Evolutionary conservation across 2,888 invertebrate species (phyloP), one percentile per base, ranked within the genome.

Genomic region (Tachina fera): DNA sequence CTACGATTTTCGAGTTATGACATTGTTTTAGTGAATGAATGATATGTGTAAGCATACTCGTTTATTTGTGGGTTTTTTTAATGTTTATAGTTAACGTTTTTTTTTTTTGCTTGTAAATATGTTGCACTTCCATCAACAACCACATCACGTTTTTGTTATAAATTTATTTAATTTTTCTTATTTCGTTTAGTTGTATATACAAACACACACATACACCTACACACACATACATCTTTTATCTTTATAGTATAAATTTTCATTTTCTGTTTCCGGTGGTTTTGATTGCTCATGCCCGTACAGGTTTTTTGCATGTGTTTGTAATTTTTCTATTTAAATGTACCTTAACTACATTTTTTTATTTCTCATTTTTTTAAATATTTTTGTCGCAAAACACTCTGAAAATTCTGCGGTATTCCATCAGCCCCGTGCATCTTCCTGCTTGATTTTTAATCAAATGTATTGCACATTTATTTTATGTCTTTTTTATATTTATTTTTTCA

Each of bases 91-190:
- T 56, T 56, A 22, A 65, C 8, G 3, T 68, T 13, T 45, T 53
- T 63, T 45, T 49, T 49, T 45, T 49, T 49, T 53, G 9, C 14
- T 39, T 16, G 19, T 79, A 43, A 49, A 39, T 78, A 43, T 81
- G 22, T 77, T 85, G 78, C 78, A 78, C 51, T 82, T 82, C 76
- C 82, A 85, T 87, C 84, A 83, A 80, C 80, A 87, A 83, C 86
- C 87, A 83, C 76, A 83, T 86, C 88, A 88, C 87, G 87, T 88
- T 84, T 87, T 71, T 80, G 79, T 84, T 87, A 87, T 87, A 88
- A 87, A 87, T 87, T 87, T 87, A 71, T 82, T 88, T 87, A 10
- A 81, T 74, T 71, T 80, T 81, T 71, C 49, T 77, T 67, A 68
- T 82, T 79, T 60, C 60, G 14, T 67, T 49, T 53, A 43, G 16